Percentiles rank a stretch among this genome's conserved stretches.
These are phyloP conservation scores for Steatocranus sp. DNA, from an alignment of 2,797 vertebrate genomes.

Conservation along the genomic window DNA sequence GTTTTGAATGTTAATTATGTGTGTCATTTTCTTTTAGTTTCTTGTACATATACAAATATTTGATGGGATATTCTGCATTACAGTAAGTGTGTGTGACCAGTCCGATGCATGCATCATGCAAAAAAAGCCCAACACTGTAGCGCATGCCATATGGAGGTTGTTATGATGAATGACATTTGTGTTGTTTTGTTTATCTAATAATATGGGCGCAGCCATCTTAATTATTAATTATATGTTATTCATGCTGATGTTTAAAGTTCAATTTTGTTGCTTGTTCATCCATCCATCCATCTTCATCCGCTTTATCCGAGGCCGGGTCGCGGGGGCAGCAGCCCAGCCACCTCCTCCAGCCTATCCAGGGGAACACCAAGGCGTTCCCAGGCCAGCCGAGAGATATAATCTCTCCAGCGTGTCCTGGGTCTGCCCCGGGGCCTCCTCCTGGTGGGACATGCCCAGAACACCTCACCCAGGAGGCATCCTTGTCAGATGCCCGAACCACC, in stretches of 20 bases:
- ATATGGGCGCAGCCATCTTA: not conserved
- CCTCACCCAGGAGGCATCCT: no score
- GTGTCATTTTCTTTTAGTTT: not conserved
- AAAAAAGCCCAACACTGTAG: slow-evolving; percentile 24
- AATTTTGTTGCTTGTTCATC: not conserved
- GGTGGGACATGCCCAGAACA: no score
- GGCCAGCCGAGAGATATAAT: no score
- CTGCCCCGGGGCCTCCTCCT: no score
- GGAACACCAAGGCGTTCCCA: no score
- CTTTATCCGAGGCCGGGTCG: no score
- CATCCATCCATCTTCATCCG: no score
- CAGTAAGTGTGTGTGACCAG: not conserved
- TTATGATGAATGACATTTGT: slow-evolving; percentile 31
- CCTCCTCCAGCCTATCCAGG: no score
- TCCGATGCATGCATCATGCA: slow-evolving; percentile 46
- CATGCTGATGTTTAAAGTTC: not conserved
- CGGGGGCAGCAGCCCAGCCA: no score
- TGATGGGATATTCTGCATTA: not conserved
- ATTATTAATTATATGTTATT: not conserved
- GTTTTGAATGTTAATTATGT: not conserved
- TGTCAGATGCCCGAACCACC: no score
- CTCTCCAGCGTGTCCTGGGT: no score
- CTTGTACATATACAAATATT: not conserved
- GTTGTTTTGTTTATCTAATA: not conserved
- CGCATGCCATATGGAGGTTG: slow-evolving; percentile 59